Evolutionary conservation across 2,888 invertebrate species (phyloP).

Genomic region (Eupeodes luniger): DNA sequence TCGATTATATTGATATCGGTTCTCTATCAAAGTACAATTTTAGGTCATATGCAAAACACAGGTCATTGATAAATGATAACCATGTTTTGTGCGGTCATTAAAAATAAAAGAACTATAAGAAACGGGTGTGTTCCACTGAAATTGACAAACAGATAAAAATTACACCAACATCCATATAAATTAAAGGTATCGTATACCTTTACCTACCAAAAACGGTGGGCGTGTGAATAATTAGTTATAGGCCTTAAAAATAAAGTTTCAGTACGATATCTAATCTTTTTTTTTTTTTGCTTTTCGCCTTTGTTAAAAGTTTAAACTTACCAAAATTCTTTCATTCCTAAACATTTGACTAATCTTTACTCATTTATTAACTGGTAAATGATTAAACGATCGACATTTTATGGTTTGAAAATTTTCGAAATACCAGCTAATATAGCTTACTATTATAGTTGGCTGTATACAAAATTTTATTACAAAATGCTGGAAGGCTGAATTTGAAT

Average conservation of each 20-base stretch:
- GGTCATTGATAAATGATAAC: not conserved
- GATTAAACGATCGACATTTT: conserved; percentile 42
- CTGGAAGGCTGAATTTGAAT: conserved; percentile 26
- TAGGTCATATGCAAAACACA: conserved; percentile 63
- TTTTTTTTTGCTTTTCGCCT: conserved; percentile 16
- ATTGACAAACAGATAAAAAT: conserved; percentile 21
- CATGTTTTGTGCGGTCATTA: not conserved
- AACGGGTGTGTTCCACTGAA: conserved; percentile 24
- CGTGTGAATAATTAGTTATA: conserved; percentile 69
- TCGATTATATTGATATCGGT: conserved; percentile 57
- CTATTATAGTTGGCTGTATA: not conserved
- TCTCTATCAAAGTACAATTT: conserved; percentile 27
- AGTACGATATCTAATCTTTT: conserved; percentile 7
- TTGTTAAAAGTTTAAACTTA: not conserved
- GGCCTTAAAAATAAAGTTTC: conserved; percentile 10
- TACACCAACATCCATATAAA: conserved; percentile 21
- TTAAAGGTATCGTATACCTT: conserved; percentile 28
- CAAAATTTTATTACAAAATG: conserved; percentile 7
- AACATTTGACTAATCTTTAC: conserved; percentile 54
- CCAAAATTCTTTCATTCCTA: conserved; percentile 13
- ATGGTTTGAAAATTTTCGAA: not conserved
- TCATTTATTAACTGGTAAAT: conserved; percentile 40
- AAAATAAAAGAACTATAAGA: conserved; percentile 5
- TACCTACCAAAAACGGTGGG: conserved; percentile 24
- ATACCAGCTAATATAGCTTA: no score